These are phyloP conservation scores for Bothrops jararaca DNA, from an alignment of 2,113 vertebrate species.

Conservation along the genomic window DNA sequence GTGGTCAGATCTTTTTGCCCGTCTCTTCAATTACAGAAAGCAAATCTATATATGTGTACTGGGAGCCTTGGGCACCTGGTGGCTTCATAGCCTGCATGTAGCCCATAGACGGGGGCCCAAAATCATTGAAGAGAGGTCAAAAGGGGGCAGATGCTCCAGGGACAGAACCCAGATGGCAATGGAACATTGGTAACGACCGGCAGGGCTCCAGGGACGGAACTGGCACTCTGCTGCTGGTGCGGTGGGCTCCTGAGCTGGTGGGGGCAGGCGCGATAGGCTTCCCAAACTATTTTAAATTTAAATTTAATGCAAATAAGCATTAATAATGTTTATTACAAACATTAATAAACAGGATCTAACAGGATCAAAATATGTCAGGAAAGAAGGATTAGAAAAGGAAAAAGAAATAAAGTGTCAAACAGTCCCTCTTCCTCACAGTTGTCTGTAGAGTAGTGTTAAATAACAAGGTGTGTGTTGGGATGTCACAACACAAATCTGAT, in stretches of 20 bases:
- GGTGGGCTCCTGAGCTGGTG: conserved; percentile 75
- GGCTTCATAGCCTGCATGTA: conserved; percentile 86
- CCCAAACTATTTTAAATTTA: background rate
- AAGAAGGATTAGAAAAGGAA: background rate
- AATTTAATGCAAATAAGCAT: background rate
- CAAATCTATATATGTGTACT: conserved; percentile 94
- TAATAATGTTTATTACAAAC: background rate
- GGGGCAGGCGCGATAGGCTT: conserved; percentile 90
- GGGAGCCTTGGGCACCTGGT: conserved; percentile 84
- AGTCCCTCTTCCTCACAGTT: background rate
- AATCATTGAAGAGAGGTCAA: conserved; percentile 93
- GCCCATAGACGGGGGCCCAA: conserved; percentile 96
- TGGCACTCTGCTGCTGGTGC: conserved; percentile 40
- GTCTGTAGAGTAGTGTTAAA: background rate
- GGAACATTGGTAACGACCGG: conserved; percentile 83
- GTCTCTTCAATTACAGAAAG: conserved; percentile 96
- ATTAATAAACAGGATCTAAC: background rate
- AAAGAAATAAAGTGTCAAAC: background rate
- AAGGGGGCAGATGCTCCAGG: conserved; percentile 79
- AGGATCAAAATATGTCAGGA: background rate
- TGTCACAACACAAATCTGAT: background rate
- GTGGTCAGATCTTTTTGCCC: conserved; percentile 94
- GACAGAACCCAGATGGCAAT: conserved; percentile 87
- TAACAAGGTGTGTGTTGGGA: background rate
- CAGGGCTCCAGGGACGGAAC: conserved; percentile 74